Evolutionary conservation across 2,113 vertebrate genomes (phyloP), one percentile per base, ranked within the genome.

Genomic region (Dipodomys merriami): DNA sequence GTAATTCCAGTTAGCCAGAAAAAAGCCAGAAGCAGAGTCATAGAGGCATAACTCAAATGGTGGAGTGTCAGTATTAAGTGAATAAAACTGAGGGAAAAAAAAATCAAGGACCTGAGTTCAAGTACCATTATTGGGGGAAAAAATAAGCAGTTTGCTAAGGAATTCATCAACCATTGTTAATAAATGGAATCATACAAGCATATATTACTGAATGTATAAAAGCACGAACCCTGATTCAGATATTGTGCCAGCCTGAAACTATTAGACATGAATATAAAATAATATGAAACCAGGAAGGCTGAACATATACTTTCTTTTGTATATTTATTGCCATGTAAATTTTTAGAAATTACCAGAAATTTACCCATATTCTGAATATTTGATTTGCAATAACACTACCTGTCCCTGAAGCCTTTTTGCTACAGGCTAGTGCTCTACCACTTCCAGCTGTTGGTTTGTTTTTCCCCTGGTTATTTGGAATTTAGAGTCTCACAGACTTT

Each of bases 311-410:
- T 82, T 93, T 72, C 76, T 78, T 86, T 57, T 62, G 9, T 68
- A 77, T 82, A 65, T 67, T 85, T 10, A 86, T 73, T 91, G 84
- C 33, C 33, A 81, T 44, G 39, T 89, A 91, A 30, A 69, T 60
- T 78, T 93, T 76, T 22, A 20, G 33, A 65, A 95, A 84, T 62
- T 86, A 62, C 68, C 53, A 86, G 25, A 25, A 91, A 22, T 85
- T 93, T 91, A 35, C 16, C 22, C 33, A 73, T 73, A 23, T 71
- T 65, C 33, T 93, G 46, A 91, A 82, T 77, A 1, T 0, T 30
- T 85, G 9, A 60, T 33, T 83, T 76, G 19, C 79, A 94, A 85
- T 76, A 85, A 49, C 44, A 33, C 10, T 39, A 78, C 11, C 19
- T 39, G 18, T 69, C 53, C 53, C 53, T 57, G 53, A 39, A 18